Percentiles rank a stretch among this genome's conserved stretches.
phyloP scores from a whole-genome alignment of 2,113 vertebrate genomes.

The Xenus cinereus region DNA sequence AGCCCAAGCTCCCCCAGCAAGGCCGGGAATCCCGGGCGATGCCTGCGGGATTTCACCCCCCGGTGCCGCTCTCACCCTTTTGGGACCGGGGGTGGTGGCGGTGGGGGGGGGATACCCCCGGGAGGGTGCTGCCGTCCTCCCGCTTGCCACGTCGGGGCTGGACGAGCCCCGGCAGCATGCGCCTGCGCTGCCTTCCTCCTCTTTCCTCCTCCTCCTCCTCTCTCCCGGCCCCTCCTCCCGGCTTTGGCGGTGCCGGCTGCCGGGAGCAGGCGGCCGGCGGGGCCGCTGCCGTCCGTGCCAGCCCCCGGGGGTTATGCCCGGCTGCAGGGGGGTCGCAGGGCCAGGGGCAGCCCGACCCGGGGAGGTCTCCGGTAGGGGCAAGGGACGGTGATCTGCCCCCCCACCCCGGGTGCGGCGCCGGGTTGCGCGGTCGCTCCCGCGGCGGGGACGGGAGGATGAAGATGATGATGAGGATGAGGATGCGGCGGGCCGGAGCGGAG shows the following conservation, averaged over 20 bases:
- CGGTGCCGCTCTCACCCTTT: background rate
- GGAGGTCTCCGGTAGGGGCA: background rate
- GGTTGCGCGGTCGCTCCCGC: background rate
- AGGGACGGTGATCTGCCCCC: background rate
- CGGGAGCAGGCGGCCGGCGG: background rate
- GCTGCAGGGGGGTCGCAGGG: background rate
- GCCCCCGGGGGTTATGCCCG: slow-evolving; percentile 17
- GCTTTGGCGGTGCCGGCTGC: slow-evolving; percentile 4
- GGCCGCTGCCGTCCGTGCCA: background rate
- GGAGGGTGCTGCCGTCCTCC: background rate
- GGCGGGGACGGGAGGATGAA: background rate
- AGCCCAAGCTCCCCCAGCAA: background rate
- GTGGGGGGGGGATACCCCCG: too few relatives aligned
- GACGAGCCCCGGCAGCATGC: background rate
- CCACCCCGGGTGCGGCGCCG: background rate
- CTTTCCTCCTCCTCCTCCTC: background rate
- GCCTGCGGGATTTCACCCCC: background rate
- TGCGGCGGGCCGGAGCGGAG: slow-evolving; percentile 15
- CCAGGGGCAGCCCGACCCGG: background rate
- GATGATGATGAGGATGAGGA: background rate
- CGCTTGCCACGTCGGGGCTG: background rate
- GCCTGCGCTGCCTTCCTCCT: slow-evolving; percentile 37
- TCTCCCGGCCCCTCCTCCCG: slow-evolving; percentile 14
- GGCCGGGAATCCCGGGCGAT: background rate
- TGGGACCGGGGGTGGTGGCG: background rate